Base-by-base conservation (phyloP, 2,888 invertebrate genomes). In the Drosophila conformis region DNA sequence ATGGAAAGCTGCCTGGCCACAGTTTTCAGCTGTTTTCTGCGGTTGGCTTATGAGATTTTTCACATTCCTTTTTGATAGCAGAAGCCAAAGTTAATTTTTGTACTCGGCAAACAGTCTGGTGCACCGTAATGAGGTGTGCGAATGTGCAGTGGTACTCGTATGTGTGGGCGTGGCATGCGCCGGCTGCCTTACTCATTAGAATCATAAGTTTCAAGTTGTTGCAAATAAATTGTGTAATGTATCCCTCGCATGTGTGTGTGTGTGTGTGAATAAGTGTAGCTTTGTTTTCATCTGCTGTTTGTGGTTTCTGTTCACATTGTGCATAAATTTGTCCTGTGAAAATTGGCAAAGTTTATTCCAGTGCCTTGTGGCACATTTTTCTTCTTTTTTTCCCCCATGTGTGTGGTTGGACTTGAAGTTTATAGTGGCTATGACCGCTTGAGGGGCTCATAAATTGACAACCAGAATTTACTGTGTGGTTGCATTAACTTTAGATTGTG, bases 311-410 rank as follows among this genome's bases (percentile, higher is more conserved):
- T 70, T 77, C 78, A 68, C 76, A 76, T 77, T 76, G 53, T 76
- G 83, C 79, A 87, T 85, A 86, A 87, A 87, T 85, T 86, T 83
- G 71, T 64, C 57, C 66, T 62, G 64, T 79, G 78, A 76, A 87
- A 81, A 85, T 87, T 86, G 81, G 65, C 66, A 86, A 86, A 86
- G 79, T 86, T 85, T 85, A 71, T 78, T 70, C 72, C 68, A 51
- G 21, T n/a, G 35, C 35, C 52, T 21, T 58, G 48, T 46, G 57
- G 29, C 0, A 54, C 6, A 48, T 35, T 58, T 40, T 35, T 27
- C 54, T 18, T 46, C n/a, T 54, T 40, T 46, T 35, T 25, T 27
- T 29, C 6, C 18, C 2, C 15, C 15, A 15, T 69, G 38, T 68
- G 40, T 80, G 69, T 62, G 73, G 65, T 31, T 73, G 27, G 29